These are phyloP conservation scores for Lottia scabra DNA, from an alignment of 2,888 invertebrate genomes.

Conservation along the genomic window DNA sequence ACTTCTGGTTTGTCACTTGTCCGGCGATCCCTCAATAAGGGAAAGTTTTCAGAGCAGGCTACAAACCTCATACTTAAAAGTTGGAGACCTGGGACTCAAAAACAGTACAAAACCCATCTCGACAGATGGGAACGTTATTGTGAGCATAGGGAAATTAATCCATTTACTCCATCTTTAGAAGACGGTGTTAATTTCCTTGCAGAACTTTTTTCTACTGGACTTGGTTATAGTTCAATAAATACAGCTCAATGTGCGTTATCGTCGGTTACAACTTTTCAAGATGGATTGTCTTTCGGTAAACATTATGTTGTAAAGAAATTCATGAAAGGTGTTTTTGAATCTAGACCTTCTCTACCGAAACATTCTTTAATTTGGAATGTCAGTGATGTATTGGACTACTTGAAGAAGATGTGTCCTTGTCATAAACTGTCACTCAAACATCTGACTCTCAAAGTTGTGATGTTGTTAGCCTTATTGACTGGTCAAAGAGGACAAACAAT, in stretches of 20 bases:
- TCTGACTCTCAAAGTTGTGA: conserved; percentile 24
- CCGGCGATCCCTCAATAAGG: conserved; percentile 14
- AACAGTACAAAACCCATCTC: conserved; percentile 18
- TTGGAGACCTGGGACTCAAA: conserved; percentile 15
- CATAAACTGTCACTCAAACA: conserved; percentile 20
- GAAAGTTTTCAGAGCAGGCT: conserved; percentile 17
- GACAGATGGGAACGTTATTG: conserved; percentile 17
- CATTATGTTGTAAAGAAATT: conserved; percentile 25
- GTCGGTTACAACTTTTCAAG: not conserved
- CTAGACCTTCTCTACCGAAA: conserved; percentile 25
- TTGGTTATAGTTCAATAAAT: conserved; percentile 19
- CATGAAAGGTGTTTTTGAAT: conserved; percentile 30
- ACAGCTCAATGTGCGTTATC: conserved; percentile 16
- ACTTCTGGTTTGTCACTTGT: conserved; percentile 15
- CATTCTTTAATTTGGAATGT: conserved; percentile 29
- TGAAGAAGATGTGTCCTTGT: conserved; percentile 12
- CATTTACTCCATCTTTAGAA: conserved; percentile 10
- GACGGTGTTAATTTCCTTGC: conserved; percentile 20
- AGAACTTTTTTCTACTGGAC: conserved; percentile 8
- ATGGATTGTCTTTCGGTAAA: conserved; percentile 6
- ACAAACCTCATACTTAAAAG: conserved; percentile 5
- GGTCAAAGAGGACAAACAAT: conserved; percentile 30
- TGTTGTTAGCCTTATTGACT: conserved; percentile 28
- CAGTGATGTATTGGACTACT: conserved; percentile 18
- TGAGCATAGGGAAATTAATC: conserved; percentile 15